Conservation (phyloP, 1,140 invertebrate species). For the Aethina tumida region DNA sequence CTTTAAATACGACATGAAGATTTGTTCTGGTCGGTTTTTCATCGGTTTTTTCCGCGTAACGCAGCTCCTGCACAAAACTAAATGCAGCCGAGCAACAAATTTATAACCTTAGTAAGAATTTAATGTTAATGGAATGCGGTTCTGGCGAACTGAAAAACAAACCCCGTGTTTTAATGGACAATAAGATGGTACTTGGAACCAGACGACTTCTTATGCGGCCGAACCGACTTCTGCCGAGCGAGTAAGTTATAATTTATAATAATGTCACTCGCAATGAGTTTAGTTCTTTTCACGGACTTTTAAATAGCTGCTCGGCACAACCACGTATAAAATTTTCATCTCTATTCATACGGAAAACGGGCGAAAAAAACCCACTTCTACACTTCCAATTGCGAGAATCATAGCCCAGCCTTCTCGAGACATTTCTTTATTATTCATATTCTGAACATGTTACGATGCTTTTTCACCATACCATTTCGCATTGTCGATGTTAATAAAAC, state of each 20-base stretch:
- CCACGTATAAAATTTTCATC: conserved; percentile 8
- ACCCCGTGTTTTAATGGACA: conserved; percentile 31
- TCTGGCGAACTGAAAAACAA: conserved; percentile 27
- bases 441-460: no score
- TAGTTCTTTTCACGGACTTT: conserved; percentile 17
- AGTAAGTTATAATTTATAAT: conserved; percentile 30
- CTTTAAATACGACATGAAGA: no score
- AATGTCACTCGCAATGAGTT: conserved; percentile 25
- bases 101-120: conserved; percentile 29
- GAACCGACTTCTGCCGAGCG: conserved; percentile 19
- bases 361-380: no score
- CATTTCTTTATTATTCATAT: no score
- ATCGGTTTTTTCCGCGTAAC: no score
- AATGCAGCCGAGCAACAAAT: conserved; percentile 20
- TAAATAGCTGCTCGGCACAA: conserved; percentile 1
- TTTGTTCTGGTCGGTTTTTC: no score
- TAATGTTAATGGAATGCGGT: conserved; percentile 30
- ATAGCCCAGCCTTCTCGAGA: no score
- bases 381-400: no score
- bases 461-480: no score
- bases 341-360: conserved; percentile 8
- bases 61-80: no score
- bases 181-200: conserved; percentile 31
- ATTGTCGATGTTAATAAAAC: no score
- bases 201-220: conserved; percentile 28